Evolutionary conservation across 2,797 vertebrate genomes (phyloP).

Genomic region (Eupleurogrammus muticus): DNA sequence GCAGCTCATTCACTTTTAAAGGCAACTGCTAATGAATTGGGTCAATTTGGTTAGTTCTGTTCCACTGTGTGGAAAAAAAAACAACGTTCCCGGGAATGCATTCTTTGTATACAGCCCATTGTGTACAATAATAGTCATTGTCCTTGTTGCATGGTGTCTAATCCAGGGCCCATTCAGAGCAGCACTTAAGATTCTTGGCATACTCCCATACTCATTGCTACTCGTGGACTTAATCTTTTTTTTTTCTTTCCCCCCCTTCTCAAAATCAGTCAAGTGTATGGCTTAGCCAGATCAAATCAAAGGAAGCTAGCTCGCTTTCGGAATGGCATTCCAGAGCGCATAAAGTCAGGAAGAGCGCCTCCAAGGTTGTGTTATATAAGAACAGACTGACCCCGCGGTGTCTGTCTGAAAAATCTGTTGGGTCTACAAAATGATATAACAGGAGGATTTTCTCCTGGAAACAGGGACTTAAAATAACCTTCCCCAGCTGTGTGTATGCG

Average conservation of each 20-base stretch:
- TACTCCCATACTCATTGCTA: slow-evolving; percentile 87
- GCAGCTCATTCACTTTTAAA: slow-evolving; percentile 63
- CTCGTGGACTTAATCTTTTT: slow-evolving; percentile 89
- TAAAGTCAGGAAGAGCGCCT: slow-evolving; percentile 67
- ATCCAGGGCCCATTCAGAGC: slow-evolving; percentile 82
- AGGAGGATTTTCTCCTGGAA: slow-evolving; percentile 43
- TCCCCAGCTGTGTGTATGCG: slow-evolving; percentile 5
- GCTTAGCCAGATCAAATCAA: slow-evolving; percentile 90
- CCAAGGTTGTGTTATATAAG: slow-evolving; percentile 76
- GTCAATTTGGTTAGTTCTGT: slow-evolving; percentile 60
- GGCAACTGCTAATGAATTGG: slow-evolving; percentile 70
- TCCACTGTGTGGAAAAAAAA: slow-evolving; percentile 48
- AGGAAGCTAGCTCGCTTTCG: slow-evolving; percentile 81
- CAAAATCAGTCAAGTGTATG: slow-evolving; percentile 89
- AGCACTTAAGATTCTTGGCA: slow-evolving; percentile 93
- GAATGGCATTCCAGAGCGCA: slow-evolving; percentile 76
- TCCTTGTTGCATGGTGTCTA: slow-evolving; percentile 78
- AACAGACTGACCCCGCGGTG: slow-evolving; percentile 55
- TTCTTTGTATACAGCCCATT: slow-evolving; percentile 56
- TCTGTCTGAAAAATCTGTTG: slow-evolving; percentile 63
- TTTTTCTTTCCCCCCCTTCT: slow-evolving; percentile 76
- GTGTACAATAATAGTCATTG: slow-evolving; percentile 80
- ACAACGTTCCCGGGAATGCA: slow-evolving; percentile 48
- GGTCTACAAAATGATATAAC: slow-evolving; percentile 66
- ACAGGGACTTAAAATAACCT: slow-evolving; percentile 30